phyloP scores from a whole-genome alignment of 2,797 vertebrate species.

The Picus viridis region DNA sequence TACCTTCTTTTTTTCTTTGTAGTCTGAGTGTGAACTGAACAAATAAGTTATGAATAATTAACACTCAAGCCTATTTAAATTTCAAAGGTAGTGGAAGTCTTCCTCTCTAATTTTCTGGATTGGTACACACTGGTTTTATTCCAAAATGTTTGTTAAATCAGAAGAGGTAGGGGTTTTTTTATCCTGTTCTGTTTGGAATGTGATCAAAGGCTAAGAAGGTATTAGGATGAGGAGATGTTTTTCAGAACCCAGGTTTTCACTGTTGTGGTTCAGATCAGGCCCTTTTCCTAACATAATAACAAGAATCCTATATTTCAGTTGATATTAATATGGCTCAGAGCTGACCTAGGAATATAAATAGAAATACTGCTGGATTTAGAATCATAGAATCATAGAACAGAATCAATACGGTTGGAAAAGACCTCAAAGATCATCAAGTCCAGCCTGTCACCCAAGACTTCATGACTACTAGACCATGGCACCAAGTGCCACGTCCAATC shows the following conservation, averaged over 20 bases:
- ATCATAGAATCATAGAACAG: too few species aligned
- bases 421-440: too few species aligned
- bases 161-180: not conserved
- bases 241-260: not conserved
- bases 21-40: conserved; percentile 3
- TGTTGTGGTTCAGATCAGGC: not conserved
- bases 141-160: conserved; percentile 50
- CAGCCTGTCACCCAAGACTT: too few species aligned
- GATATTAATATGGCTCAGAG: not conserved
- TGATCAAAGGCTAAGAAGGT: conserved; percentile 22
- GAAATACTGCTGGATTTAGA: not conserved
- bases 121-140: conserved; percentile 49
- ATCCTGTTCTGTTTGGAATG: conserved; percentile 3
- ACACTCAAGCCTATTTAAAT: conserved; percentile 34
- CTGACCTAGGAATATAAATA: not conserved
- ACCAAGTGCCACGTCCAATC: too few species aligned
- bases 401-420: too few species aligned
- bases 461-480: too few species aligned
- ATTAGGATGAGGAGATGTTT: not conserved
- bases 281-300: not conserved
- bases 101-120: conserved; percentile 47
- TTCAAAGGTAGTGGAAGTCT: conserved; percentile 51
- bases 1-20: not conserved
- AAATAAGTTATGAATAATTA: conserved; percentile 62
- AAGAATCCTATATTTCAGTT: not conserved